Percentiles rank a stretch among this genome's conserved stretches.
These are phyloP conservation scores for Mycteria americana DNA, from an alignment of 2,797 vertebrate genomes.

Conservation along the genomic window DNA sequence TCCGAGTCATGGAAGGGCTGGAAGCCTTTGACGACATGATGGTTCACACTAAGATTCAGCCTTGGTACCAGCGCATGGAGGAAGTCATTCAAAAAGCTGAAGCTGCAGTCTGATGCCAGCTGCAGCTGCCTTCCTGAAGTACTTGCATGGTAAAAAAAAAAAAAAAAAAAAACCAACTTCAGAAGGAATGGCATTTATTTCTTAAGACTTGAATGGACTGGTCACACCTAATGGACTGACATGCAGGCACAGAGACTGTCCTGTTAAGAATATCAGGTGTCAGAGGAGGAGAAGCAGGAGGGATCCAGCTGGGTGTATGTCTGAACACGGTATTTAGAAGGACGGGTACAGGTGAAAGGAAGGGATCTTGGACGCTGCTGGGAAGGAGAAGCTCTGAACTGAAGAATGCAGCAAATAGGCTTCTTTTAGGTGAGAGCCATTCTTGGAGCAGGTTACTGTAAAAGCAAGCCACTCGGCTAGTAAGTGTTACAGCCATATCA, in stretches of 20 bases:
- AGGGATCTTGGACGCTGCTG: neutral
- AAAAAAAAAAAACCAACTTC: neutral
- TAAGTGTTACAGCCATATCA: neutral
- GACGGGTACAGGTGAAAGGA: neutral
- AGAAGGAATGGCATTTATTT: neutral
- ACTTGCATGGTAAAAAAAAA: neutral
- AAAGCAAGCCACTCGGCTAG: neutral
- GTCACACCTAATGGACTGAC: neutral
- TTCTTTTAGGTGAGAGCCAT: neutral
- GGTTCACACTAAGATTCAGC: constrained; percentile 85
- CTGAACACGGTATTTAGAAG: neutral
- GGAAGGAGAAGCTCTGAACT: neutral
- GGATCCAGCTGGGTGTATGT: neutral
- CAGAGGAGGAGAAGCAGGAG: neutral
- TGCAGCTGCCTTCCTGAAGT: neutral
- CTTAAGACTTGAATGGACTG: neutral
- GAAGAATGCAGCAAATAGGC: neutral
- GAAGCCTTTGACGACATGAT: constrained; percentile 95
- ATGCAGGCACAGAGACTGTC: neutral
- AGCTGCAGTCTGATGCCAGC: constrained; percentile 17
- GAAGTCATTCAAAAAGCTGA: constrained; percentile 70
- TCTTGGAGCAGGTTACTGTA: neutral
- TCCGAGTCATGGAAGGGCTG: constrained; percentile 94
- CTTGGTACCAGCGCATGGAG: constrained; percentile 90
- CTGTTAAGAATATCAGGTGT: rapidly evolving